phyloP scores from a whole-genome alignment of 2,113 vertebrate genomes.

The Zootoca vivipara region DNA sequence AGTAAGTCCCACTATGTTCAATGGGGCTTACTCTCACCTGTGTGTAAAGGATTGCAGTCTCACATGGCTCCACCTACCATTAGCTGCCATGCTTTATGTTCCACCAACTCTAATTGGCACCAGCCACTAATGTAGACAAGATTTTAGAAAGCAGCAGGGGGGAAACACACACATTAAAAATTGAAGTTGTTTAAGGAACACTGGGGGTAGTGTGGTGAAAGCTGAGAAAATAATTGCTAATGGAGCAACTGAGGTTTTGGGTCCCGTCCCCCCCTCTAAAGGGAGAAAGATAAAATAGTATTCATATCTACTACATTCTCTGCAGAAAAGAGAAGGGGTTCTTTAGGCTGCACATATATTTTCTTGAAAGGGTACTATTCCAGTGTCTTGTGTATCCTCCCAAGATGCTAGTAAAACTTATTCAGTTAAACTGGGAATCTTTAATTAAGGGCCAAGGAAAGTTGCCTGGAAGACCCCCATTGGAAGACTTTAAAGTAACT shows the following conservation, averaged over 20 bases:
- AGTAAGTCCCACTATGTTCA: too few species aligned
- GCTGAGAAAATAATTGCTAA: conserved; percentile 9
- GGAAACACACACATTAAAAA: background rate
- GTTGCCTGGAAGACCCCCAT: background rate
- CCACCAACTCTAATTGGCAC: too few species aligned
- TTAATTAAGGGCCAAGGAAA: conserved; percentile 31
- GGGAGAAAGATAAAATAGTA: background rate
- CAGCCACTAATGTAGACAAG: background rate
- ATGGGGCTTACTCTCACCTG: too few species aligned
- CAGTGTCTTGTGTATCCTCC: background rate
- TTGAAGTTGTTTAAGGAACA: conserved; percentile 6
- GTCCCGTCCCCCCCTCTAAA: too few species aligned
- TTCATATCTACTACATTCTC: background rate
- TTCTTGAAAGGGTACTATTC: background rate
- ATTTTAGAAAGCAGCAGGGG: background rate
- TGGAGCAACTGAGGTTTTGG: background rate
- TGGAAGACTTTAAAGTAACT: background rate
- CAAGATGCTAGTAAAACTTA: background rate
- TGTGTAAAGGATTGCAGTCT: too few species aligned
- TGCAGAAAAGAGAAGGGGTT: background rate
- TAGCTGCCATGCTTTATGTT: too few species aligned
- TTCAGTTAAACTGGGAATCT: background rate
- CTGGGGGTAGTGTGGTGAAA: background rate
- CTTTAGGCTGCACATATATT: background rate
- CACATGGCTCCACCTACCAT: too few species aligned